Conservation (phyloP, 2,888 invertebrate species). For the Rhyacophila evoluta region DNA sequence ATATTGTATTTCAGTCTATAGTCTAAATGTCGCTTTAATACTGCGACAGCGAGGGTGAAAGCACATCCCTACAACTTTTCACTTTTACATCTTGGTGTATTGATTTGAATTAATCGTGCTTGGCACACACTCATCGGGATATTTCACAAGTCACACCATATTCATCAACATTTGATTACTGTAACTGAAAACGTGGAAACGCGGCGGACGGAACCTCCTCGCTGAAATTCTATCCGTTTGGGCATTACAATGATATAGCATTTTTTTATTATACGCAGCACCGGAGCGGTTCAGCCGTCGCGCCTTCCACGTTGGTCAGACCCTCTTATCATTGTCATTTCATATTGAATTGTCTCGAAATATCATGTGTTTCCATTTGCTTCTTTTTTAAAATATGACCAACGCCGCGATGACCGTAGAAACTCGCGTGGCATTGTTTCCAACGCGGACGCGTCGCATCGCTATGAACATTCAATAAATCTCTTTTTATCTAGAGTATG, state of each 20-base stretch:
- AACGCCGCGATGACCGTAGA: slow-evolving; percentile 30
- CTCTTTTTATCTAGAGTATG: slow-evolving; percentile 53
- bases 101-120: slow-evolving; percentile 49
- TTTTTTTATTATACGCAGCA: background rate
- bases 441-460: slow-evolving; percentile 31
- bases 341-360: slow-evolving; percentile 35
- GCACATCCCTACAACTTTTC: slow-evolving; percentile 51
- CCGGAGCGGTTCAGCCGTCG: background rate
- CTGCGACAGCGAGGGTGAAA: slow-evolving; percentile 37
- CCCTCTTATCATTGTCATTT: slow-evolving; percentile 15
- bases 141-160: slow-evolving; percentile 23
- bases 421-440: slow-evolving; percentile 35
- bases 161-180: slow-evolving; percentile 25
- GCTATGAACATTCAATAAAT: slow-evolving; percentile 47
- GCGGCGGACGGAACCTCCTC: slow-evolving; percentile 1
- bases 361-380: slow-evolving; percentile 37
- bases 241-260: slow-evolving; percentile 37
- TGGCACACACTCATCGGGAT: slow-evolving; percentile 49
- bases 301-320: background rate
- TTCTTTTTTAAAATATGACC: slow-evolving; percentile 34
- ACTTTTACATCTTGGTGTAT: slow-evolving; percentile 48
- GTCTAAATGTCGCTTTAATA: slow-evolving; percentile 28
- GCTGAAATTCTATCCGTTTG: slow-evolving; percentile 28
- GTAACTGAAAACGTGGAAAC: slow-evolving; percentile 8
- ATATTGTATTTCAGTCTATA: slow-evolving; percentile 26